Conservation (phyloP, 2,888 invertebrate species). For the Lottia scabra region DNA sequence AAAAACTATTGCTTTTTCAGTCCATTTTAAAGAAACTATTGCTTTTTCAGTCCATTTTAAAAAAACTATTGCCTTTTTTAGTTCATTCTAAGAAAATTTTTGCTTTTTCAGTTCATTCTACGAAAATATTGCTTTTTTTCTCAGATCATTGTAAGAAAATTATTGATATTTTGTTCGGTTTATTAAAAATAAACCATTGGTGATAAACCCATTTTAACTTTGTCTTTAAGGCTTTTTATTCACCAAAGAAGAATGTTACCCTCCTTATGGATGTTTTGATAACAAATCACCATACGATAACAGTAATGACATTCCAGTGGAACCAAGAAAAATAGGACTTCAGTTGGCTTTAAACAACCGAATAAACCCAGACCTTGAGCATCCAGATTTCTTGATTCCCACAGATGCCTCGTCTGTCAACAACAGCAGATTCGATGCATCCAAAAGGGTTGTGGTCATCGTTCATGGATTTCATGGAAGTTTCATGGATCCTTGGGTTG, state of each 20-base stretch:
- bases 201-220: too few relatives aligned
- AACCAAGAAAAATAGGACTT: background rate
- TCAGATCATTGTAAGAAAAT: too few relatives aligned
- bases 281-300: background rate
- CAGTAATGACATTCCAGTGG: background rate
- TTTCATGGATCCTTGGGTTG: background rate
- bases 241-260: background rate
- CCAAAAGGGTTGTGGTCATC: background rate
- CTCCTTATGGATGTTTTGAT: background rate
- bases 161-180: too few relatives aligned
- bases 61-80: too few relatives aligned
- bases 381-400: background rate
- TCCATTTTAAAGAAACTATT: too few relatives aligned
- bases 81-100: too few relatives aligned
- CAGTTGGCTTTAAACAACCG: background rate
- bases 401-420: background rate
- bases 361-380: background rate
- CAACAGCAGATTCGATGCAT: background rate
- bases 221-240: too few relatives aligned
- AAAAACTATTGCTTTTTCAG: too few relatives aligned
- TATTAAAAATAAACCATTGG: too few relatives aligned
- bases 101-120: too few relatives aligned
- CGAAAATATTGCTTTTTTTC: too few relatives aligned
- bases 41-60: too few relatives aligned
- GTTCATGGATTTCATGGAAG: background rate